A percentile compares a stretch with the other conserved stretches of the same genome.
Evolutionary conservation across 2,113 vertebrate genomes (phyloP).

Genomic region (Petroica traversi): DNA sequence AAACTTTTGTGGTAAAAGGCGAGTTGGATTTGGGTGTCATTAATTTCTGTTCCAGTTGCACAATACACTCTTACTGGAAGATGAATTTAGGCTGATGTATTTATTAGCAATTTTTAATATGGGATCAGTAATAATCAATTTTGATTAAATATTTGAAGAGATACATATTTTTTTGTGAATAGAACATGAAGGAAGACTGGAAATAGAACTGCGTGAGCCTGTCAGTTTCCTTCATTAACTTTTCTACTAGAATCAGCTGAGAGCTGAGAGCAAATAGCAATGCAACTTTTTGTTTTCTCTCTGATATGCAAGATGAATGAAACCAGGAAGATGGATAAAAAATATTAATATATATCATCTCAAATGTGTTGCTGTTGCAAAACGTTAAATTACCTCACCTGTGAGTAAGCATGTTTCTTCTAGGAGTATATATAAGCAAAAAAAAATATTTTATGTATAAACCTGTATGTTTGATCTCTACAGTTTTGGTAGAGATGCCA

Average conservation of each 20-base stretch:
- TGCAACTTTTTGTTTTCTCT: not conserved
- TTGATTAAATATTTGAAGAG: not conserved
- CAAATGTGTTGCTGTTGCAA: not conserved
- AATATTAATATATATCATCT: not conserved
- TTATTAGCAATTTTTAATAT: not conserved
- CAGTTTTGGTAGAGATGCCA: conserved; percentile 84
- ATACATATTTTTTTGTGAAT: not conserved
- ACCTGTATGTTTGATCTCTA: not conserved
- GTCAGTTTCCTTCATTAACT: not conserved
- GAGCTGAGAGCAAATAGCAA: not conserved
- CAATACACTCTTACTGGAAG: not conserved
- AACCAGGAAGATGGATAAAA: not conserved
- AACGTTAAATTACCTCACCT: not conserved
- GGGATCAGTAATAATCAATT: not conserved
- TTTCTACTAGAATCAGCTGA: not conserved
- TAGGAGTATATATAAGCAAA: not conserved
- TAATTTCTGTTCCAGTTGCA: not conserved
- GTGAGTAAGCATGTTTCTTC: not conserved
- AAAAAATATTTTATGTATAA: not conserved
- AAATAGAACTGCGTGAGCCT: not conserved
- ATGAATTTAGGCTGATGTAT: not conserved
- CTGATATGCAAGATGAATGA: not conserved
- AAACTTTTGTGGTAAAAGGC: not conserved
- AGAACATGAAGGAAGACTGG: not conserved
- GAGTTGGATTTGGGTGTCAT: not conserved